Evolutionary conservation across 2,888 invertebrate species (phyloP).

Genomic region (Spisula solida): DNA sequence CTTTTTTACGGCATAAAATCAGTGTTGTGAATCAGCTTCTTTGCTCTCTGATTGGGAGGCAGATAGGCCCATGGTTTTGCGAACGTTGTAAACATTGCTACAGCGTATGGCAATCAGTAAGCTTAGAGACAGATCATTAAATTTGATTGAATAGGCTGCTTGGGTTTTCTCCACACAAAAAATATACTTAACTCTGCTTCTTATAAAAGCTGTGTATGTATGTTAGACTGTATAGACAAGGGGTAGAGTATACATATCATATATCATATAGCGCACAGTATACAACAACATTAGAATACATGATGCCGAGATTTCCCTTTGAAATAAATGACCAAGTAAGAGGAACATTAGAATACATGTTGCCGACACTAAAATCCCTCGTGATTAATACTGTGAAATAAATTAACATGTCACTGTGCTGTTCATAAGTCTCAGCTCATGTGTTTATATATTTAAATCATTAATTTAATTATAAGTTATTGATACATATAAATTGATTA

Average conservation of each 20-base stretch:
- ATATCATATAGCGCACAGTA: not conserved
- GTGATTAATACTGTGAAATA: not conserved
- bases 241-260: not conserved
- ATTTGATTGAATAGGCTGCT: constrained; percentile 69
- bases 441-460: too few relatives aligned
- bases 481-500: too few relatives aligned
- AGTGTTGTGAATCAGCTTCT: constrained; percentile 60
- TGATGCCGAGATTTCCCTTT: too few relatives aligned
- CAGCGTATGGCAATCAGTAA: constrained; percentile 55
- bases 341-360: not conserved
- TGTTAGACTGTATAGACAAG: too few relatives aligned
- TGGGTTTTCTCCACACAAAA: constrained; percentile 54
- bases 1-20: constrained; percentile 59
- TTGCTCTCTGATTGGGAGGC: constrained; percentile 57
- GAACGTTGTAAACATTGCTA: constrained; percentile 52
- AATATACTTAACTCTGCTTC: constrained; percentile 28
- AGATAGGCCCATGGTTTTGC: constrained; percentile 55
- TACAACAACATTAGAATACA: too few relatives aligned
- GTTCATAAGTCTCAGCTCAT: too few relatives aligned
- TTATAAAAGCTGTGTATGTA: not conserved
- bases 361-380: not conserved
- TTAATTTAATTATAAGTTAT: too few relatives aligned
- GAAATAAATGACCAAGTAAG: too few relatives aligned
- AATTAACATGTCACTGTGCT: not conserved
- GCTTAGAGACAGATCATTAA: constrained; percentile 68